These are phyloP conservation scores for Bubo blakistoni DNA, from an alignment of 2,113 vertebrate genomes.

Conservation along the genomic window DNA sequence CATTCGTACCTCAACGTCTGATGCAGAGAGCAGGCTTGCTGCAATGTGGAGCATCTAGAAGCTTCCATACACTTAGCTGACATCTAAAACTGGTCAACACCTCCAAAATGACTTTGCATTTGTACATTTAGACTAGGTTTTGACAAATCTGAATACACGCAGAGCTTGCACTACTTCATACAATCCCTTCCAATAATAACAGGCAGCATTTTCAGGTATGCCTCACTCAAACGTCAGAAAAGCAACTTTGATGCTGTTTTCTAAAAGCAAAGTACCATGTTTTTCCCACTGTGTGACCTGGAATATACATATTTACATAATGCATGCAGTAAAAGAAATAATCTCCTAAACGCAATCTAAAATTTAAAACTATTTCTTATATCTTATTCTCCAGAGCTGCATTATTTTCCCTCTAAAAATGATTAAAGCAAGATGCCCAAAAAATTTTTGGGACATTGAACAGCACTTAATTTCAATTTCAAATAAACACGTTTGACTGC, in stretches of 20 bases:
- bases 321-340: not conserved
- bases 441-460: not conserved
- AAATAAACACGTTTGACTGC: not conserved
- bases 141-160: fast-evolving
- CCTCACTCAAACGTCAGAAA: not conserved
- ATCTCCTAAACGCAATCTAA: not conserved
- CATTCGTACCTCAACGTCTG: fast-evolving
- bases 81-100: not conserved
- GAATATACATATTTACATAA: not conserved
- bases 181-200: fast-evolving
- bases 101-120: not conserved
- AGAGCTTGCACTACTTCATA: not conserved
- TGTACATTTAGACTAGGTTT: too few species aligned
- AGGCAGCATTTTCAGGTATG: not conserved
- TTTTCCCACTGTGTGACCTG: not conserved
- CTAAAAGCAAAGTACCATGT: not conserved
- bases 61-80: not conserved
- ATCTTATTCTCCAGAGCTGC: not conserved
- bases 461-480: not conserved
- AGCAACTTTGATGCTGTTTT: not conserved
- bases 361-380: not conserved
- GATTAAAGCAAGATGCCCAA: not conserved
- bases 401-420: not conserved
- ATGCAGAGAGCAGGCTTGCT: not conserved
- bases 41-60: not conserved